Percentiles rank a stretch among this genome's conserved stretches.
Conservation (phyloP, 2,797 vertebrate genomes). For the Xiphorhynchus erythropygius region DNA sequence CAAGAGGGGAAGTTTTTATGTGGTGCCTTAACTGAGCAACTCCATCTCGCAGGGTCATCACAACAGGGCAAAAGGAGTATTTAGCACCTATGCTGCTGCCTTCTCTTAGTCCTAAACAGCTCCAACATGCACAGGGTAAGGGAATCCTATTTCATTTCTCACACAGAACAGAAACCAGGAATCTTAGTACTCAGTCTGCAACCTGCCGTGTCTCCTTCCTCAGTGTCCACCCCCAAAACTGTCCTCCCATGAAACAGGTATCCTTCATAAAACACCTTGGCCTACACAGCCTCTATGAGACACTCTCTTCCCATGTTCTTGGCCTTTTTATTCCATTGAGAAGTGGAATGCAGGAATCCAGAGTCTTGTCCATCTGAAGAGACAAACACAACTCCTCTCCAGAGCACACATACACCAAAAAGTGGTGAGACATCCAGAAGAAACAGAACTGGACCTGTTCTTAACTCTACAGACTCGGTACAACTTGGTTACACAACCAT, state of each 20-base stretch:
- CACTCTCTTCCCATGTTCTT: neutral
- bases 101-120: neutral
- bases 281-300: neutral
- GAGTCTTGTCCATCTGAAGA: neutral
- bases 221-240: neutral
- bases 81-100: neutral
- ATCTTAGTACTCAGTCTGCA: neutral
- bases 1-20: neutral
- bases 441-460: neutral
- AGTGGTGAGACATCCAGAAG: fast-evolving
- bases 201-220: neutral
- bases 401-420: fast-evolving
- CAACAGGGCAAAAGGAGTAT: neutral
- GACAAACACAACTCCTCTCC: neutral
- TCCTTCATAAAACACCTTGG: neutral
- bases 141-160: neutral
- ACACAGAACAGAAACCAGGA: neutral
- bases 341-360: neutral
- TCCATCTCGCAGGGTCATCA: neutral
- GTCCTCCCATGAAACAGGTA: neutral
- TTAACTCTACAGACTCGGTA: neutral
- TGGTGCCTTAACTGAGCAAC: neutral
- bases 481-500: neutral
- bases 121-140: neutral
- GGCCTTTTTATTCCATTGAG: neutral